Evolutionary conservation across 2,113 vertebrate genomes (phyloP).

Genomic region (Uria aalge): DNA sequence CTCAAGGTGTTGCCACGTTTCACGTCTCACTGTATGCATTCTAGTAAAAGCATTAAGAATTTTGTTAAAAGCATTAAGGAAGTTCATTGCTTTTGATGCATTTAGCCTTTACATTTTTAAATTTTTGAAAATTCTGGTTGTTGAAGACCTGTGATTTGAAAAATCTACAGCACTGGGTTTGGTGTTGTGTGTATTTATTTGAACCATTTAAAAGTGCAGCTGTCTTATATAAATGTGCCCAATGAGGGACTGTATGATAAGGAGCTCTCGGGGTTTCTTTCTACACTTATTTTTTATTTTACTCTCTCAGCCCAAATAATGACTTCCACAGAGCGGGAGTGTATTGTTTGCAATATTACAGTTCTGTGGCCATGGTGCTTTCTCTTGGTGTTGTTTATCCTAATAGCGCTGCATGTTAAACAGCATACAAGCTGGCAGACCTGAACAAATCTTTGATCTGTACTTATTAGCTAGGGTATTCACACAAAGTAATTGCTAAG

Average conservation of each 20-base stretch:
- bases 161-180: not conserved
- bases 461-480: conserved; percentile 79
- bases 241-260: not conserved
- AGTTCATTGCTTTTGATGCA: not conserved
- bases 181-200: not conserved
- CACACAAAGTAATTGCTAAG: conserved; percentile 76
- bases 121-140: not conserved
- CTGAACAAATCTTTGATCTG: conserved; percentile 78
- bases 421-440: conserved; percentile 69
- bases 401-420: conserved; percentile 73
- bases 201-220: not conserved
- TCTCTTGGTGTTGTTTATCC: conserved; percentile 70
- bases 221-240: not conserved
- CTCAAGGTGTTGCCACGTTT: not conserved
- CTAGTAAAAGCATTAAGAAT: not conserved
- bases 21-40: not conserved
- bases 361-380: conserved; percentile 43
- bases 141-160: not conserved
- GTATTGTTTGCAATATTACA: conserved; percentile 26
- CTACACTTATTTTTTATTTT: not conserved
- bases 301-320: not conserved
- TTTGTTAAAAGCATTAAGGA: not conserved
- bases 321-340: conserved; percentile 10
- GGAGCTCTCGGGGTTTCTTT: not conserved
- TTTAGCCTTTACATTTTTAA: not conserved